Base-by-base conservation (phyloP, 2,113 vertebrate species). In the Rhegmatorhina hoffmannsi region DNA sequence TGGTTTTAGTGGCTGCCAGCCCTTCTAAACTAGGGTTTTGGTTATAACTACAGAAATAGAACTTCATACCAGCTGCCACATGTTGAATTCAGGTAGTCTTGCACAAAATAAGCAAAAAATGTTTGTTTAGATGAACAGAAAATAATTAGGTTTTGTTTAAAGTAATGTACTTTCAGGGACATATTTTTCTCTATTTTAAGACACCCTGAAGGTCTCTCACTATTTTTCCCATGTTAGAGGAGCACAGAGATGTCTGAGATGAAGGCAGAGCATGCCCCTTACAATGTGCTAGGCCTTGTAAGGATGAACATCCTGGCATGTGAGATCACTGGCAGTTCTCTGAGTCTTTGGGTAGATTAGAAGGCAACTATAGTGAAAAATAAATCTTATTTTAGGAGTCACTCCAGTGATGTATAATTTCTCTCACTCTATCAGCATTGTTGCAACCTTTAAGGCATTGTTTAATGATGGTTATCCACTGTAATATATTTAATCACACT, bases 151-250 rank as follows among this genome's bases (percentile, higher is more conserved):
- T 2, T 89, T 84, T 52, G 1, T 74, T 78, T 40, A 67, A 63
- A 1, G 0, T 24, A 69, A 50, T 36, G 21, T 7, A 23, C 11
- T 70, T 64, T 36, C 17, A 59, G 0, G 0, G 24, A 59, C 13
- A 53, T 9, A 21, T 8, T 31, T 12, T 15, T 62, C n/a, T 86
- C 21, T 36, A 7, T 63, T 68, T 88, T 80, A 76, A 55, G 14
- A 20, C 26, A 60, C 5, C 2, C 21, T 69, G 24, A 73, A 77
- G 24, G 12, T 59, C 1, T 68, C 16, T 76, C 18, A 28, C 23
- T 26, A 13, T 15, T 80, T 92, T 60, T 49, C 4, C 14, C 11
- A 12, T 1, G 0, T 10, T 92, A n/a, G n/a, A 69, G 60, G 21
- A 70, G 23, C 34, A 60, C 2, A 2, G 29, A 68, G 8, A 6